Evolutionary conservation across 2,113 vertebrate genomes (phyloP).

Genomic region (Neodontobutis hainanensis): DNA sequence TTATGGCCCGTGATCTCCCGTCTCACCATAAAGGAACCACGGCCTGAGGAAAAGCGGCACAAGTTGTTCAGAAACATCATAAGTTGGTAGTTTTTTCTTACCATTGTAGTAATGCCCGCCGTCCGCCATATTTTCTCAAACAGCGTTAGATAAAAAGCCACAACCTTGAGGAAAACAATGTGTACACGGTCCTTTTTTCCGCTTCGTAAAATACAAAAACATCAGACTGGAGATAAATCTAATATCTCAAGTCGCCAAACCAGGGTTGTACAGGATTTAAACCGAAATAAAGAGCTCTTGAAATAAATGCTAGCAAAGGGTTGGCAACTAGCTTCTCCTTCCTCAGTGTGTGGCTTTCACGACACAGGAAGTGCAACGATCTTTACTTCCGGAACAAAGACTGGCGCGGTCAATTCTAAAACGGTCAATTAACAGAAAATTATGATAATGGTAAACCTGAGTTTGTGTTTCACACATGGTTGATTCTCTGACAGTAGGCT

Average conservation of each 20-base stretch:
- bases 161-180: background rate
- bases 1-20: constrained; percentile 66
- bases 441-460: too few relatives aligned
- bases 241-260: background rate
- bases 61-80: constrained; percentile 22
- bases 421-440: too few relatives aligned
- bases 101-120: constrained; percentile 75
- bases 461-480: too few relatives aligned
- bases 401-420: background rate
- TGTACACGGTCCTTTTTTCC: background rate
- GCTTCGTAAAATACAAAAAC: constrained; percentile 1
- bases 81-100: constrained; percentile 38
- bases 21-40: constrained; percentile 35
- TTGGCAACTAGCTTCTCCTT: constrained; percentile 12
- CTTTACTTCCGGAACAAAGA: constrained; percentile 39
- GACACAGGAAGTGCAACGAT: background rate
- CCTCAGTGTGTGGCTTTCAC: background rate
- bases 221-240: background rate
- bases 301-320: constrained; percentile 12
- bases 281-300: background rate
- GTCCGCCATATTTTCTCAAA: constrained; percentile 71
- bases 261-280: background rate
- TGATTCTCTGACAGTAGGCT: too few relatives aligned
- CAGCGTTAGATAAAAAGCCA: constrained; percentile 24
- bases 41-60: constrained; percentile 45